Evolutionary conservation across 2,888 invertebrate genomes (phyloP).

Genomic region (Harpagoxenus sublaevis): DNA sequence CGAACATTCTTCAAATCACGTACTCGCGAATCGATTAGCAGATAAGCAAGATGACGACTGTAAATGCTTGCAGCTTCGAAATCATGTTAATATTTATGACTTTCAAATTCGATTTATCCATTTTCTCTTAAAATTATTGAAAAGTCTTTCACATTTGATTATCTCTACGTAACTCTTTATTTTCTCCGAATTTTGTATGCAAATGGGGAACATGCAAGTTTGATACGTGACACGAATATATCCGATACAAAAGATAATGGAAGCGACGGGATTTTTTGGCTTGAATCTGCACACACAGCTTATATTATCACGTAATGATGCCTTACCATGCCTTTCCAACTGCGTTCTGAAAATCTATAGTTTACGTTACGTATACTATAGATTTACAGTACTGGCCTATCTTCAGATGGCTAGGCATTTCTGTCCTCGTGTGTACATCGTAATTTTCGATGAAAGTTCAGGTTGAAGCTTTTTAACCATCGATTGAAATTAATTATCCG

Average conservation of each 20-base stretch:
- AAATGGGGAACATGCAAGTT: constrained; percentile 53
- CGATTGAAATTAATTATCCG: neutral
- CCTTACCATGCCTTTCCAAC: no score
- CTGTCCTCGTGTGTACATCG: neutral
- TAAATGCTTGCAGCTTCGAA: constrained; percentile 6
- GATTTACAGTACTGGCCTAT: no score
- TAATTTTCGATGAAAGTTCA: constrained; percentile 15
- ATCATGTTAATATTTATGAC: constrained; percentile 43
- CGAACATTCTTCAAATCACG: neutral
- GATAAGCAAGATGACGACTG: constrained; percentile 7
- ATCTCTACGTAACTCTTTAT: constrained; percentile 32
- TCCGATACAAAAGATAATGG: constrained; percentile 58
- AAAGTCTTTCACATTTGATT: constrained; percentile 40
- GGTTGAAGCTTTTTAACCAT: neutral
- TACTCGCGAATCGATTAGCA: constrained; percentile 3
- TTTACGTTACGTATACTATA: no score
- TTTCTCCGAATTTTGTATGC: constrained; percentile 51
- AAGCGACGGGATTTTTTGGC: constrained; percentile 53
- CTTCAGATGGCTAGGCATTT: no score
- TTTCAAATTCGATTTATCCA: constrained; percentile 7
- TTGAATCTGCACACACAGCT: neutral
- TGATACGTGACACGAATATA: constrained; percentile 65
- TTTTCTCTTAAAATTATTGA: constrained; percentile 6
- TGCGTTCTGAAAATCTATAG: no score
- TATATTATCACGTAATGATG: constrained; percentile 14